phyloP scores from a whole-genome alignment of 2,888 invertebrate genomes.

The Galerucella nymphaeae region DNA sequence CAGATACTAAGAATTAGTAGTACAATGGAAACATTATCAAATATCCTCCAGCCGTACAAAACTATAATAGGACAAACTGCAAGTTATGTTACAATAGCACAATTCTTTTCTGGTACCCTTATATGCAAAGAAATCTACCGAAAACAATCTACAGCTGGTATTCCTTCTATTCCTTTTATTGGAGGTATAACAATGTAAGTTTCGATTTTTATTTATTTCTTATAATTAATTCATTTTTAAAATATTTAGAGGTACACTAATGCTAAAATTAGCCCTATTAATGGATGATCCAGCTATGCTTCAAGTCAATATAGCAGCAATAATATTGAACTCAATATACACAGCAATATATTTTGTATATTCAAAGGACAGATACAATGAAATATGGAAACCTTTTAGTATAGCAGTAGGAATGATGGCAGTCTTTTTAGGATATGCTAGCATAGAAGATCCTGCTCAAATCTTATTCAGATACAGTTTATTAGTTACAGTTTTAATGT shows the following conservation, averaged over 20 bases:
- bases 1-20: background rate
- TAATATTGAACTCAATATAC: conserved; percentile 76
- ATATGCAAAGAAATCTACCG: conserved; percentile 80
- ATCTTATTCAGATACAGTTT: conserved; percentile 78
- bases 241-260: conserved; percentile 75
- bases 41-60: conserved; percentile 73
- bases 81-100: conserved; percentile 80
- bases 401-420: conserved; percentile 70
- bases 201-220: conserved; percentile 6
- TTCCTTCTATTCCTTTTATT: conserved; percentile 77
- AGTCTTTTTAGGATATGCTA: conserved; percentile 72
- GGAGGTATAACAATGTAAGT: conserved; percentile 84
- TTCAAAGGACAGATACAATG: conserved; percentile 66
- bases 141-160: conserved; percentile 73
- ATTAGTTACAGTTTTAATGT: conserved; percentile 75
- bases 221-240: conserved; percentile 1
- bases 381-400: conserved; percentile 70
- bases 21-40: conserved; percentile 67
- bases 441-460: conserved; percentile 73
- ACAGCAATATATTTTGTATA: conserved; percentile 75
- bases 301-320: conserved; percentile 80
- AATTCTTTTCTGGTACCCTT: conserved; percentile 84
- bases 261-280: conserved; percentile 80
- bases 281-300: conserved; percentile 82
- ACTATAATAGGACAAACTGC: conserved; percentile 76